Conservation (phyloP, 2,888 invertebrate genomes). For the Siphonodentalium dalli region DNA sequence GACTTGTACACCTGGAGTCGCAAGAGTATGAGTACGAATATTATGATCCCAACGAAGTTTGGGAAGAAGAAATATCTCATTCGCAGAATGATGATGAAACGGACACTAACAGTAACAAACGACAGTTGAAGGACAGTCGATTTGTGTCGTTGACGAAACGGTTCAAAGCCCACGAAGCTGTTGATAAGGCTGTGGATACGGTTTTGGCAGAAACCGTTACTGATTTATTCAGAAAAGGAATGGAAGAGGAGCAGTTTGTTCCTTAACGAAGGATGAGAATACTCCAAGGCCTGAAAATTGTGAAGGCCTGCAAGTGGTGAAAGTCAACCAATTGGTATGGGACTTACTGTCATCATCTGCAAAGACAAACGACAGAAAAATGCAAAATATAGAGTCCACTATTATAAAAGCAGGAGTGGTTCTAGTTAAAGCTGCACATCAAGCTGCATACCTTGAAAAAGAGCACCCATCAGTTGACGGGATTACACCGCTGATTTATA, state of each 20-base stretch:
- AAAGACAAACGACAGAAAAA: conserved; percentile 11
- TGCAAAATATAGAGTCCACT: conserved; percentile 11
- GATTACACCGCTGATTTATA: no score
- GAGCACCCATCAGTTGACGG: no score
- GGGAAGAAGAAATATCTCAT: no score
- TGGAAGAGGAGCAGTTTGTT: conserved; percentile 15
- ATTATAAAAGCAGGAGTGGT: conserved; percentile 23
- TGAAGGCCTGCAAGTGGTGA: conserved; percentile 12
- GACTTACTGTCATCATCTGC: conserved; percentile 5
- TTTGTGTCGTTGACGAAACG: conserved; percentile 13
- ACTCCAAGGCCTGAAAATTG: conserved; percentile 18
- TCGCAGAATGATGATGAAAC: no score
- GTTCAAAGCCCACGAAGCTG: conserved; percentile 16
- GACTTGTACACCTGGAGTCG: no score
- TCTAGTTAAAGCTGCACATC: no score
- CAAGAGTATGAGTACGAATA: no score
- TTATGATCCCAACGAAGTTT: no score
- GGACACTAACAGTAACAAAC: no score
- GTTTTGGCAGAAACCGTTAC: conserved; percentile 18
- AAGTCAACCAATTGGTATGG: conserved; percentile 21
- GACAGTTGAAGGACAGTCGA: no score
- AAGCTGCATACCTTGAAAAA: no score
- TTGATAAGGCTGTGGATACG: conserved; percentile 9
- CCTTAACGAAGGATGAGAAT: conserved; percentile 18
- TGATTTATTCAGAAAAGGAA: conserved; percentile 19